Evolutionary conservation across 1,140 invertebrate genomes (phyloP).

Genomic region (Ooceraea biroi): DNA sequence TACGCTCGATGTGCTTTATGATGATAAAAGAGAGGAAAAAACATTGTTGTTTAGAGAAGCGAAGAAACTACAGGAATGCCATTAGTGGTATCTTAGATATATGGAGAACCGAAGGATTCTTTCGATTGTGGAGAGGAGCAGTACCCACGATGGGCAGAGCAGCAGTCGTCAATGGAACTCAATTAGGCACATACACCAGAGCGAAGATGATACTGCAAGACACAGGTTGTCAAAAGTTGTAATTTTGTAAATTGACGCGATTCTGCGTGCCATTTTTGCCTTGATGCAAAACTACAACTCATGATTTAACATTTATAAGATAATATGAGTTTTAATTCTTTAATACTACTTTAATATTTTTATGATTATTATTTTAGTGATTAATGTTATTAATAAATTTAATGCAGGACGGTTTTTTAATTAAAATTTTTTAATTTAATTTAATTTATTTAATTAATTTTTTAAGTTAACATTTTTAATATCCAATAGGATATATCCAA

Average conservation of each 20-base stretch:
- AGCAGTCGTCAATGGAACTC: conserved; percentile 92
- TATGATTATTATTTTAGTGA: not conserved
- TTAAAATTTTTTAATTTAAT: no score
- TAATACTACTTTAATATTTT: not conserved
- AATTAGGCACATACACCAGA: conserved; percentile 91
- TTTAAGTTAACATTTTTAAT: no score
- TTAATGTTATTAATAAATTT: no score
- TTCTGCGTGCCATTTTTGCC: not conserved
- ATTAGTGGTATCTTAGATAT: conserved; percentile 89
- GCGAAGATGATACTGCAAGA: conserved; percentile 88
- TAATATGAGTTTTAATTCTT: conserved; percentile 4
- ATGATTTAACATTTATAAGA: not conserved
- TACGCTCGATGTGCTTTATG: not conserved
- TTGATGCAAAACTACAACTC: not conserved
- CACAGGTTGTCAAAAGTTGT: conserved; percentile 79
- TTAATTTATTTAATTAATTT: no score
- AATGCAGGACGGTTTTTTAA: no score
- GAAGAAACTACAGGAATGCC: conserved; percentile 90
- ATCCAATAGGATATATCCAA: conserved; percentile 37
- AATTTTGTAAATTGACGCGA: not conserved
- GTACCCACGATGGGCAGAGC: conserved; percentile 83
- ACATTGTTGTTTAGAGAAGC: conserved; percentile 80
- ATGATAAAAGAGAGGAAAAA: not conserved
- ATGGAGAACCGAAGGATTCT: conserved; percentile 89
- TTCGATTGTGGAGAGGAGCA: conserved; percentile 90